These are phyloP conservation scores for Hirundo rustica DNA, from an alignment of 2,797 vertebrate genomes.

Conservation along the genomic window DNA sequence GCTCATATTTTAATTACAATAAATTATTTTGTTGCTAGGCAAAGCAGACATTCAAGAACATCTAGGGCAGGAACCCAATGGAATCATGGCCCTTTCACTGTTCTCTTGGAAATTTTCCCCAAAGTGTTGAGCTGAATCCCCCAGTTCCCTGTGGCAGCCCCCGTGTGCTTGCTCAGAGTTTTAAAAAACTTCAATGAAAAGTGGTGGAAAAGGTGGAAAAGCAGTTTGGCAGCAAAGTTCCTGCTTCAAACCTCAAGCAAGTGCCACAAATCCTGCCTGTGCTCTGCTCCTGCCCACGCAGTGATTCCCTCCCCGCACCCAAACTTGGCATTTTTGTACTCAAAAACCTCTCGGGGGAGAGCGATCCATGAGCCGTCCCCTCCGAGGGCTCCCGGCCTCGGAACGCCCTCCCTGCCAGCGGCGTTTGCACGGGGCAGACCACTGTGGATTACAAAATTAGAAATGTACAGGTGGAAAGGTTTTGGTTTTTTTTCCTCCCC, in stretches of 20 bases:
- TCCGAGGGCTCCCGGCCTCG: background rate
- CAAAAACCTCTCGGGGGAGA: background rate
- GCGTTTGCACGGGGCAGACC: background rate
- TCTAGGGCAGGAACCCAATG: background rate
- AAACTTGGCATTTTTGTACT: conserved; percentile 1
- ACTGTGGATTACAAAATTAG: conserved; percentile 21
- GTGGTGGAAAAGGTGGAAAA: background rate
- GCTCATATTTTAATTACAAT: background rate
- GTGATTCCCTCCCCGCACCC: background rate
- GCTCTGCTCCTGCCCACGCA: background rate
- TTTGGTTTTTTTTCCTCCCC: background rate
- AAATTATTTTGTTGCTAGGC: background rate
- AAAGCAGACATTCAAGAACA: conserved; percentile 33
- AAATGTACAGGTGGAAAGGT: conserved; percentile 58
- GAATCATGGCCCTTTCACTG: background rate
- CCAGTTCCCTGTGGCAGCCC: background rate
- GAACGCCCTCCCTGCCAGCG: background rate
- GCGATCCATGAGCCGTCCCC: background rate
- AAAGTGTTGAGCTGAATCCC: background rate
- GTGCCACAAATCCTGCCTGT: background rate
- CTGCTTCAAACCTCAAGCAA: background rate
- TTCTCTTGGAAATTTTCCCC: background rate
- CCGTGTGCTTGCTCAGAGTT: background rate
- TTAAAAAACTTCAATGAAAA: background rate
- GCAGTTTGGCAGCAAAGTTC: background rate